Conservation (phyloP, 2,888 invertebrate genomes). For the Lingula anatina region DNA sequence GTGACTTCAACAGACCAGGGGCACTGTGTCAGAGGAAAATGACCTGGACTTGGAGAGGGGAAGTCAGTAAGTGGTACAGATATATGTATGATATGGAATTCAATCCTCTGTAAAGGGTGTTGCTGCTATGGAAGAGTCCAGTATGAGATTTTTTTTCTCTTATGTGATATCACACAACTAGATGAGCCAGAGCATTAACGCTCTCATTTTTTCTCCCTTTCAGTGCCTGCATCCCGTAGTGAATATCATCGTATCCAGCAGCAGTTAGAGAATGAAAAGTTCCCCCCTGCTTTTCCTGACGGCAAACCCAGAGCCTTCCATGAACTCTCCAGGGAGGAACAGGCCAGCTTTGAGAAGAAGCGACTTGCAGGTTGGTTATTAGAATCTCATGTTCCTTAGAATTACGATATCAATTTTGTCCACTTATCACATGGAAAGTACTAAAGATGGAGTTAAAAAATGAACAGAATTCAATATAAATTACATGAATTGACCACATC, state of each 20-base stretch:
- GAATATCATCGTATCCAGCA: conserved; percentile 95
- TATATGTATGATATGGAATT: too few species aligned
- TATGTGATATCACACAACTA: neutral
- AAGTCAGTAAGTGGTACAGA: conserved; percentile 54
- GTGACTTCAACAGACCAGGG: conserved; percentile 88
- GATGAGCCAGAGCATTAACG: too few species aligned
- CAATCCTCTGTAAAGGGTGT: too few species aligned
- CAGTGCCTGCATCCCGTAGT: conserved; percentile 79
- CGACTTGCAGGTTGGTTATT: conserved; percentile 68
- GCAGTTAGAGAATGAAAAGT: conserved; percentile 93
- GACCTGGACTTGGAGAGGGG: conserved; percentile 98
- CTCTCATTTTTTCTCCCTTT: conserved; percentile 21
- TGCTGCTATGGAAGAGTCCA: too few species aligned
- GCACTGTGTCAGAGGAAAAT: conserved; percentile 87
- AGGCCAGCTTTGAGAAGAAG: conserved; percentile 87
- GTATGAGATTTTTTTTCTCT: neutral
- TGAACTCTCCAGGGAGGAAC: conserved; percentile 64
- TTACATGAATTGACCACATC: too few species aligned
- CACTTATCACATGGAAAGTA: too few species aligned
- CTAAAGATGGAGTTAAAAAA: too few species aligned
- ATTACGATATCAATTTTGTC: neutral
- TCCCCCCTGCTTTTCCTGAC: conserved; percentile 73
- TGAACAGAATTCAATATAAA: too few species aligned
- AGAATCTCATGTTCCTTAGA: neutral
- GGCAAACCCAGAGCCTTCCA: conserved; percentile 83